phyloP scores from a whole-genome alignment of 2,113 vertebrate genomes.

The Cairina moschata region DNA sequence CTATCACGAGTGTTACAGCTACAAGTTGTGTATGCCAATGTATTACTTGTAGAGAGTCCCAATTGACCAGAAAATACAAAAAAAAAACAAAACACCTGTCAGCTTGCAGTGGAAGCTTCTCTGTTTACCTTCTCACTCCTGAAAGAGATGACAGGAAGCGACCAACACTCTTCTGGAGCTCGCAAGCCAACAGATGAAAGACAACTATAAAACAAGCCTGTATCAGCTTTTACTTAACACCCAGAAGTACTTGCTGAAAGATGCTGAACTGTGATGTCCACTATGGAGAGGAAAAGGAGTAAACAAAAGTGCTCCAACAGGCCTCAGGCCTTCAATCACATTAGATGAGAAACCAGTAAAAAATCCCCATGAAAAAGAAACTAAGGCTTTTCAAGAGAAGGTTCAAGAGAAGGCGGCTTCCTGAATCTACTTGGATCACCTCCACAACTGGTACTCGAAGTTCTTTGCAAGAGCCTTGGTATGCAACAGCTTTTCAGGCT shows the following conservation, averaged over 20 bases:
- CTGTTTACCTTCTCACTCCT: neutral
- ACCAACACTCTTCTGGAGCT: neutral
- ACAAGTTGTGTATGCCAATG: neutral
- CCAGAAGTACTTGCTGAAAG: neutral
- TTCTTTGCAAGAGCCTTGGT: neutral
- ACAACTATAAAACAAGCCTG: neutral
- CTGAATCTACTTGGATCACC: neutral
- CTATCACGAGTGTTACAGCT: neutral
- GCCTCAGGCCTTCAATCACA: accelerated
- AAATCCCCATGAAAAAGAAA: neutral
- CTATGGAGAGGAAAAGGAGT: neutral
- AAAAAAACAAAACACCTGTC: neutral
- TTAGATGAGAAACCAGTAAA: neutral
- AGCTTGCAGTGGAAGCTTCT: neutral
- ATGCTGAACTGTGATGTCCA: accelerated
- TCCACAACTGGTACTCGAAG: neutral
- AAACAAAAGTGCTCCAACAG: neutral
- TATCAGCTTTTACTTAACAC: neutral
- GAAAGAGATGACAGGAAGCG: neutral
- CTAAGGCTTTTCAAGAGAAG: neutral
- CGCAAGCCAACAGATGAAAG: neutral
- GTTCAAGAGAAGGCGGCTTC: neutral
- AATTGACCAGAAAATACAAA: neutral
- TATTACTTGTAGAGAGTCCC: neutral
- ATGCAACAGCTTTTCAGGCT: neutral